These are phyloP conservation scores for Scortum barcoo DNA, from an alignment of 2,113 vertebrate genomes.

Conservation along the genomic window DNA sequence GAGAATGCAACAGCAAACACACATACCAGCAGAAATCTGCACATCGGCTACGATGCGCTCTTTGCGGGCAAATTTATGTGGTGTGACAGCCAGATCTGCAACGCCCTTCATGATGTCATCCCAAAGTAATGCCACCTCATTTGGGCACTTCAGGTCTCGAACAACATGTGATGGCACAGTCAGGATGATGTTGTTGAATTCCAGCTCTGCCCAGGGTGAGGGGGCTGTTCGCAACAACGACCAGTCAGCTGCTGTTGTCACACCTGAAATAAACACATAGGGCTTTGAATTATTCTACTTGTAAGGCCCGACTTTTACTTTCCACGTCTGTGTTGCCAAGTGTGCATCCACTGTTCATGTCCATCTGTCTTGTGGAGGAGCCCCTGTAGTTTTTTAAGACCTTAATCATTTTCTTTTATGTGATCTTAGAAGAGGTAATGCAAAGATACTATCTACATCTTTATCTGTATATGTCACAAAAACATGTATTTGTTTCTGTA, in stretches of 20 bases:
- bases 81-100: constrained; percentile 82
- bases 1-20: neutral
- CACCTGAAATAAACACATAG: constrained; percentile 75
- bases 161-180: constrained; percentile 80
- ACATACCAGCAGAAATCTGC: constrained; percentile 85
- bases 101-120: constrained; percentile 83
- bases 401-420: too few relatives aligned
- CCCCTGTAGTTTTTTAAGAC: too few relatives aligned
- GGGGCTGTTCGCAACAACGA: constrained; percentile 72
- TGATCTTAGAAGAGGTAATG: too few relatives aligned
- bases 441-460: too few relatives aligned
- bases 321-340: too few relatives aligned
- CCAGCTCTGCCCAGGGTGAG: constrained; percentile 87
- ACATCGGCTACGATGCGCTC: constrained; percentile 89
- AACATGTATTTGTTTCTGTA: too few relatives aligned
- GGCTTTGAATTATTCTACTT: too few relatives aligned
- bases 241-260: constrained; percentile 79
- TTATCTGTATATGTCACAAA: too few relatives aligned
- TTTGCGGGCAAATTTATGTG: constrained; percentile 84
- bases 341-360: too few relatives aligned
- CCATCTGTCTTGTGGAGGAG: too few relatives aligned
- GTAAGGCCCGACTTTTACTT: too few relatives aligned
- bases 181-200: constrained; percentile 87
- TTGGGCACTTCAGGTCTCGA: constrained; percentile 75
- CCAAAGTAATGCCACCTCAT: constrained; percentile 83